phyloP scores from a whole-genome alignment of 2,797 vertebrate species.

The Epinephelus awoara region DNA sequence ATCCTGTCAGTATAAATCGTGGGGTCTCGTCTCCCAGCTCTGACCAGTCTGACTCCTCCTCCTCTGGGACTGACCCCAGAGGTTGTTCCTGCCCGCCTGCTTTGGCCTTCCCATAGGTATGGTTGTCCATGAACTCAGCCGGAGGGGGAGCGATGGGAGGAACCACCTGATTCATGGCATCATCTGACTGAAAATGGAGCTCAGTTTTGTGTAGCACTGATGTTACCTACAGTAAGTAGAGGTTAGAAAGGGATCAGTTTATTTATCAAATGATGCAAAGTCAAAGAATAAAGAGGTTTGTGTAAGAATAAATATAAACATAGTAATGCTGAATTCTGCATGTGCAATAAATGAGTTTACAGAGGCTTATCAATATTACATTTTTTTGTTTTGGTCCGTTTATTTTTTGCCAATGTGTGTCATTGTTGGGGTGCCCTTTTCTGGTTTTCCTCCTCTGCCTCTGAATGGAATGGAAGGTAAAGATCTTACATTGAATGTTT shows the following conservation, averaged over 20 bases:
- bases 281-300: background rate
- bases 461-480: background rate
- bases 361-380: background rate
- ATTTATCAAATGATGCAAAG: conserved; percentile 22
- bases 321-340: background rate
- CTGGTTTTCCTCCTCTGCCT: too few relatives aligned
- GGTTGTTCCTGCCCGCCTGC: conserved; percentile 71
- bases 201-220: conserved; percentile 69
- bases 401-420: background rate
- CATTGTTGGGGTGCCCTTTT: background rate
- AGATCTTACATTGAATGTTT: conserved; percentile 80
- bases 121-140: conserved; percentile 83
- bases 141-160: conserved; percentile 80
- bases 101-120: conserved; percentile 69
- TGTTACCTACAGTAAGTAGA: conserved; percentile 68
- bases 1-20: conserved; percentile 63
- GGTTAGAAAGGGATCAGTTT: conserved; percentile 33
- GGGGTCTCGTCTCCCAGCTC: conserved; percentile 83
- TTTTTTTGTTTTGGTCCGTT: background rate
- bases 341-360: background rate
- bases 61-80: conserved; percentile 84
- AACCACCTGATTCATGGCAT: conserved; percentile 62
- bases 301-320: background rate
- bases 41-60: conserved; percentile 88
- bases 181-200: conserved; percentile 75